Conservation (phyloP, 2,797 vertebrate species). For the Allobates femoralis region DNA sequence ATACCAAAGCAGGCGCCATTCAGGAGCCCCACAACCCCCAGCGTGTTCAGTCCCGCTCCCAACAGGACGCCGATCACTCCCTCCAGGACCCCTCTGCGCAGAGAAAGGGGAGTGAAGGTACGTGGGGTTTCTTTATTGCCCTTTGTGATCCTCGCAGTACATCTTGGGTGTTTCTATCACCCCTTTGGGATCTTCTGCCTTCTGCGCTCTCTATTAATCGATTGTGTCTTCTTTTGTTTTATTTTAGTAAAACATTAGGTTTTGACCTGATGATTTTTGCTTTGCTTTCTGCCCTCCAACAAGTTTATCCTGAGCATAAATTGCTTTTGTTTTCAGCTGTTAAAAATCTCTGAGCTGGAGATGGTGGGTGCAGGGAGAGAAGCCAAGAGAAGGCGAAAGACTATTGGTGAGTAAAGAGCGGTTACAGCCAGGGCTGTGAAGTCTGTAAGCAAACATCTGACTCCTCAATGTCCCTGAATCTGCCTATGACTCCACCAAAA, state of each 20-base stretch:
- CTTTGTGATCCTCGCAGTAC: no score
- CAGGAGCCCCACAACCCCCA: constrained; percentile 91
- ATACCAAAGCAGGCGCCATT: constrained; percentile 96
- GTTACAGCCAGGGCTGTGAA: no score
- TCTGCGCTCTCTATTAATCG: no score
- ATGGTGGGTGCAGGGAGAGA: constrained; percentile 92
- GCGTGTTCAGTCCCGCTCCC: constrained; percentile 93
- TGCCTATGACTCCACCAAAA: no score
- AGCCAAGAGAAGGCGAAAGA: constrained; percentile 96
- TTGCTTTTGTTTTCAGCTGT: constrained; percentile 77
- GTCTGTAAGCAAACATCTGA: no score
- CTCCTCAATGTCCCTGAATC: no score
- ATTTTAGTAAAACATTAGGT: not conserved
- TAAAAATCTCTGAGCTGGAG: constrained; percentile 92
- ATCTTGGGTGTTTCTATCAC: no score
- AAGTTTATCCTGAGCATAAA: not conserved
- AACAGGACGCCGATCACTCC: constrained; percentile 93
- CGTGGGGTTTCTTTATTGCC: no score
- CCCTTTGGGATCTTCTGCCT: no score
- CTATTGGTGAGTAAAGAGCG: constrained; percentile 81
- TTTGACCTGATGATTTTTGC: not conserved
- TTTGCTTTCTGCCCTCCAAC: not conserved
- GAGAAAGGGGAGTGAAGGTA: constrained; percentile 97
- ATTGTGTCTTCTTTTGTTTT: no score
- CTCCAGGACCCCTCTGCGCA: constrained; percentile 88